Evolutionary conservation across 2,888 invertebrate species (phyloP), one percentile per base, ranked within the genome.

Genomic region (Criorhina ranunculi): DNA sequence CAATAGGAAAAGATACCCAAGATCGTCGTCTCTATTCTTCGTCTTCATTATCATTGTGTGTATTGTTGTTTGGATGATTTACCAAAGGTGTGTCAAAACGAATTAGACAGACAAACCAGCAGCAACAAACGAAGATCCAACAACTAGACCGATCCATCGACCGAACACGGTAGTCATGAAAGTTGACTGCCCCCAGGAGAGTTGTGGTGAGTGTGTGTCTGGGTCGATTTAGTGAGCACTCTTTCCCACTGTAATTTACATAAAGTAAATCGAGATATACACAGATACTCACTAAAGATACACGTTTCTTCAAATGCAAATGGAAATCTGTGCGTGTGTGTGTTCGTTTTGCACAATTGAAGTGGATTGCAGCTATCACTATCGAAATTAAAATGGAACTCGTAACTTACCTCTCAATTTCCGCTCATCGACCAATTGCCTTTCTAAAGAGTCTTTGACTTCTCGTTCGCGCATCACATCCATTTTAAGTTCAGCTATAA

Each of bases 381-480:
- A 33, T 29, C 57, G 60, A 44, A 42, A 24, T 15, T 31, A 40
- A 59, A 37, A 29, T 73, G 37, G 60, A 62, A 78, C 46, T 33
- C 8, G 33, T 75, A 80, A 94, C 97, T 95, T 93, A 98, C 98
- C 96, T 95, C 98, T 95, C 92, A 96, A 95, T 94, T 98, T 98
- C 93, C 98, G 96, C 92, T 98, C 98, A 91, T 98, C 98, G 88
- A 95, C 93, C 86, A 98, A 94, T 93, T 98, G 98, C 92, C 98
- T 95, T 93, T 98, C 98, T 90, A 98, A 92, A 90, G 96, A 97
- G 93, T 98, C 98, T 93, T 98, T 96, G 85, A 97, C 95, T 93
- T 98, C 98, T 89, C 98, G 93, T 93, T 98, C 98, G 89, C 98
- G 94, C 87, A 98, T 93, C 86, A 98, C 95, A 92, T 98, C 98